Conservation (phyloP, 2,113 vertebrate genomes). For the Australoheros scitulus region DNA sequence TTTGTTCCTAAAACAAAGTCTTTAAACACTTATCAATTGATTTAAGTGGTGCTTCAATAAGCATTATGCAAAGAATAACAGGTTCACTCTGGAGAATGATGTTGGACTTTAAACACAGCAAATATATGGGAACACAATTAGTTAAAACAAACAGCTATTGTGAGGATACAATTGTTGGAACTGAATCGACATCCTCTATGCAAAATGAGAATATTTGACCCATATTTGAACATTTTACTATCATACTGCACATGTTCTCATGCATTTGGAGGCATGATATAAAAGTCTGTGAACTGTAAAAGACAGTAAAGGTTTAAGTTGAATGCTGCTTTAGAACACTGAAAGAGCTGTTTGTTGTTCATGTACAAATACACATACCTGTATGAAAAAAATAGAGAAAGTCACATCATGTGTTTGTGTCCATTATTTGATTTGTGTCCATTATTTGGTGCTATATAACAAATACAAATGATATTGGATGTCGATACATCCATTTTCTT, state of each 20-base stretch:
- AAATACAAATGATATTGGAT: no score
- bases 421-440: not conserved
- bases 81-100: not conserved
- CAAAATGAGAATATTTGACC: not conserved
- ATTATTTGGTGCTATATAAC: no score
- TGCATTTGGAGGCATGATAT: not conserved
- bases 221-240: not conserved
- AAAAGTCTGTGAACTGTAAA: not conserved
- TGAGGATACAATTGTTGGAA: not conserved
- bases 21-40: not conserved
- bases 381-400: not conserved
- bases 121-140: not conserved
- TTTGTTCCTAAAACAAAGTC: not conserved
- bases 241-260: not conserved
- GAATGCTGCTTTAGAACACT: not conserved
- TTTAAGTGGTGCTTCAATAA: not conserved
- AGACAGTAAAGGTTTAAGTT: not conserved
- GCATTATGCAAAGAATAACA: not conserved
- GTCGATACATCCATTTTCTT: no score
- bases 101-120: not conserved
- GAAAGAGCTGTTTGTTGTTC: not conserved
- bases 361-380: not conserved
- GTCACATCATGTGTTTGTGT: not conserved
- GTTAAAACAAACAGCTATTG: not conserved
- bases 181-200: not conserved